Percentiles rank a stretch among this genome's conserved stretches.
Evolutionary conservation across 2,888 invertebrate genomes (phyloP).

Genomic region (Phyllotreta cruciferae): DNA sequence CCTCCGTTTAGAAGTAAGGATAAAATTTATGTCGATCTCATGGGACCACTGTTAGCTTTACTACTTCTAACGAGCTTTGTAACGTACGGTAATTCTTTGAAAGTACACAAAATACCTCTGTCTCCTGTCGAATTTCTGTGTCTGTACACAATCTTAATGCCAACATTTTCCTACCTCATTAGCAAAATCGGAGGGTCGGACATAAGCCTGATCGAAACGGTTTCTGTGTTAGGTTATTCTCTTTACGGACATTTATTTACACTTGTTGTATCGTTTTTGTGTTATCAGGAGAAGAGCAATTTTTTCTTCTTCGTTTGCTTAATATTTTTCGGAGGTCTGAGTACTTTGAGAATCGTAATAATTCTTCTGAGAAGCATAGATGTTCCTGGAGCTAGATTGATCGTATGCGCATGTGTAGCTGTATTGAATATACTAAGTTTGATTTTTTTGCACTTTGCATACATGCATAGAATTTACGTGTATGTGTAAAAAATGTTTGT

Average conservation of each 20-base stretch:
- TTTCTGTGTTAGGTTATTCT: conserved; percentile 61
- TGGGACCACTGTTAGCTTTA: conserved; percentile 59
- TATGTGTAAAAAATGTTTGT: conserved; percentile 2
- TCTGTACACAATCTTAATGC: conserved; percentile 55
- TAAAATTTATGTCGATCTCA: conserved; percentile 58
- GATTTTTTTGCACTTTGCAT: conserved; percentile 63
- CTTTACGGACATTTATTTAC: conserved; percentile 62
- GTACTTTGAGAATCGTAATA: conserved; percentile 60
- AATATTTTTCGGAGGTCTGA: conserved; percentile 60
- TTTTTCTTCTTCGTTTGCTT: conserved; percentile 60
- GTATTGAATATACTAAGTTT: conserved; percentile 61
- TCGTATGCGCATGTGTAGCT: conserved; percentile 61
- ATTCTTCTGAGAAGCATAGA: conserved; percentile 61
- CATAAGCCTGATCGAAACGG: conserved; percentile 56
- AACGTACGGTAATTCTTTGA: conserved; percentile 57
- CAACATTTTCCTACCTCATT: conserved; percentile 54
- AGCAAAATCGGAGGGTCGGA: conserved; percentile 53
- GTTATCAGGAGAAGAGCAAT: conserved; percentile 59
- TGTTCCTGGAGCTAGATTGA: conserved; percentile 59
- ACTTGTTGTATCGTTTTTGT: conserved; percentile 56
- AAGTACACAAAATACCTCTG: conserved; percentile 49
- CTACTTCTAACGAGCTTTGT: conserved; percentile 55
- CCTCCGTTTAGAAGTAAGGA: conserved; percentile 57
- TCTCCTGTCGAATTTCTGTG: conserved; percentile 55
- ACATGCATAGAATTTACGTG: conserved; percentile 60